phyloP scores from a whole-genome alignment of 2,113 vertebrate genomes.

The Mohoua ochrocephala region DNA sequence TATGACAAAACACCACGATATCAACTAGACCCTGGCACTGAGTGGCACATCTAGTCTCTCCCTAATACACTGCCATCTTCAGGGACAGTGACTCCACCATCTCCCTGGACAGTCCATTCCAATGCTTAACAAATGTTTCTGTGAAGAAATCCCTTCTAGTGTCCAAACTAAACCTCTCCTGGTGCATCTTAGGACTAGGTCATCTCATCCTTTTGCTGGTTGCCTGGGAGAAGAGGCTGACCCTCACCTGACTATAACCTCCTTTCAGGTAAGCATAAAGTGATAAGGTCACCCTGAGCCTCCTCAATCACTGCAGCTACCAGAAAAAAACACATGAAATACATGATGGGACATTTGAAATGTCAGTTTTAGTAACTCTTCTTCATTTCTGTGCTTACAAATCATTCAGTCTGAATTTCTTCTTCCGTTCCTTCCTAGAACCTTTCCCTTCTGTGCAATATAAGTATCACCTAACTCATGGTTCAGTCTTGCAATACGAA shows the following conservation, averaged over 20 bases:
- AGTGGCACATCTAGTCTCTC: rapidly evolving
- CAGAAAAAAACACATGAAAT: not conserved
- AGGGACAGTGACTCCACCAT: not conserved
- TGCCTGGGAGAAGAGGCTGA: not conserved
- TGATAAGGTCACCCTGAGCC: not conserved
- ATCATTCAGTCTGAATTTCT: not conserved
- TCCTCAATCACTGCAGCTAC: not conserved
- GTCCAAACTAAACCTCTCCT: not conserved
- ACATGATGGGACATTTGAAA: not conserved
- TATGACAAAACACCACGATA: too few relatives aligned
- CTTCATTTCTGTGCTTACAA: not conserved
- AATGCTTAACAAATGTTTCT: not conserved
- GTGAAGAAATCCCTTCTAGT: not conserved
- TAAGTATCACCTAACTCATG: not conserved
- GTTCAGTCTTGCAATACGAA: not conserved
- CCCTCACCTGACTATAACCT: too few relatives aligned
- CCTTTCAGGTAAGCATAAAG: not conserved
- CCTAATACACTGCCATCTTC: too few relatives aligned
- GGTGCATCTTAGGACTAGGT: not conserved
- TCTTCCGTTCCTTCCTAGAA: not conserved
- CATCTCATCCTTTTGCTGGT: not conserved
- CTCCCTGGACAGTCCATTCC: not conserved
- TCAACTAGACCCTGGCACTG: rapidly evolving
- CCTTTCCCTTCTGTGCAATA: not conserved
- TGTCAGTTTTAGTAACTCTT: not conserved